phyloP scores from a whole-genome alignment of 2,113 vertebrate genomes.

The Girardinichthys multiradiatus region DNA sequence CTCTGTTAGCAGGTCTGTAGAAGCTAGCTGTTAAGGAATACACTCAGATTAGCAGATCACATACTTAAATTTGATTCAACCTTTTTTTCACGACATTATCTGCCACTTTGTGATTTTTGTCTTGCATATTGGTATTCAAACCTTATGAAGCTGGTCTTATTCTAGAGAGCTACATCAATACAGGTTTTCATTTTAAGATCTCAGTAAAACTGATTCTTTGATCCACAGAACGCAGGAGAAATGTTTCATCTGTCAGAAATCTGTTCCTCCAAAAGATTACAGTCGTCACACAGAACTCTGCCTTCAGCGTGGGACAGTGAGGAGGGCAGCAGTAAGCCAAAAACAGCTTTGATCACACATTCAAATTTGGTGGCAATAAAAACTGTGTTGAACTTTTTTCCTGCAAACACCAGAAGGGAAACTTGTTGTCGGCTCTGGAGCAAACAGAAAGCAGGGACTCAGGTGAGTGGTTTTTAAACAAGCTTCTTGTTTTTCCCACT shows the following conservation, averaged over 20 bases:
- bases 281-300: slow-evolving; percentile 86
- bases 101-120: not conserved
- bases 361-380: not conserved
- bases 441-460: slow-evolving; percentile 57
- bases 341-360: not conserved
- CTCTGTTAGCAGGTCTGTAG: slow-evolving; percentile 80
- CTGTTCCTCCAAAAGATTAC: slow-evolving; percentile 83
- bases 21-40: not conserved
- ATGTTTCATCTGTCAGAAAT: slow-evolving; percentile 88
- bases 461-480: slow-evolving; percentile 45
- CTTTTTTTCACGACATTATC: no score
- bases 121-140: not conserved
- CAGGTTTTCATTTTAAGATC: not conserved
- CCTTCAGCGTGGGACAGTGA: slow-evolving; percentile 51
- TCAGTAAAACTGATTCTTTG: not conserved
- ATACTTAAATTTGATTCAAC: no score
- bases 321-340: slow-evolving; percentile 33
- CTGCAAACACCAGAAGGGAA: slow-evolving; percentile 55
- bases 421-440: slow-evolving; percentile 75
- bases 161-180: not conserved
- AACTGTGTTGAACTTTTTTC: not conserved
- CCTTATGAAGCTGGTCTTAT: not conserved
- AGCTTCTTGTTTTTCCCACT: no score
- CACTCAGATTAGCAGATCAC: not conserved
- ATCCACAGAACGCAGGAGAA: slow-evolving; percentile 79